These are phyloP conservation scores for Eulemur macaco DNA, from an alignment of 2,113 vertebrate genomes.

Conservation along the genomic window DNA sequence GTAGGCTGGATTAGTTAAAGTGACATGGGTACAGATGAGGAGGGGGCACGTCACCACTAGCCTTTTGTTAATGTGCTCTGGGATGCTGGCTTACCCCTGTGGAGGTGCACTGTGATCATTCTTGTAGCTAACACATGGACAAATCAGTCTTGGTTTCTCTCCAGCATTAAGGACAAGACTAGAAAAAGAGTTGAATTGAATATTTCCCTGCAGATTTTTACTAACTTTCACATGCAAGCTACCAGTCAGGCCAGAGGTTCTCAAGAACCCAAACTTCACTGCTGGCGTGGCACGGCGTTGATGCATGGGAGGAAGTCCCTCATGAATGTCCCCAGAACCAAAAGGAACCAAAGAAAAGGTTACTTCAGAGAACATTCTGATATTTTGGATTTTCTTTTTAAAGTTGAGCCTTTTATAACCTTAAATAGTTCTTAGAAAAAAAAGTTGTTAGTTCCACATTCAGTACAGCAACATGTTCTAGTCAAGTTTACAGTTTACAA, in stretches of 20 bases:
- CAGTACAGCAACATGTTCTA: neutral
- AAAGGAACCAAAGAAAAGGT: neutral
- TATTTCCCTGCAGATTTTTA: neutral
- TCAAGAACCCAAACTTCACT: neutral
- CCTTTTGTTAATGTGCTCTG: neutral
- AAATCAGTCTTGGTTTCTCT: neutral
- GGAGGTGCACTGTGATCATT: neutral
- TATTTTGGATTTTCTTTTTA: neutral
- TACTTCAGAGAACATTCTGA: constrained; percentile 17
- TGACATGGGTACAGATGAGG: no score
- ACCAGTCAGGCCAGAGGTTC: neutral
- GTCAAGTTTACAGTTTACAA: neutral
- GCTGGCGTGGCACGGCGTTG: rapidly evolving
- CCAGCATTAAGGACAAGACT: neutral
- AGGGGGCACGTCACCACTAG: neutral
- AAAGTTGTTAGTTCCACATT: neutral
- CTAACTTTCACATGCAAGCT: neutral
- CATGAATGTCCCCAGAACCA: neutral
- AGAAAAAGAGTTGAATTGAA: neutral
- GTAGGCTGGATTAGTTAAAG: neutral
- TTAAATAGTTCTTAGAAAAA: neutral
- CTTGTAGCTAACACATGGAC: neutral
- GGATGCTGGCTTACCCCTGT: neutral
- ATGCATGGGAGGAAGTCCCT: neutral
- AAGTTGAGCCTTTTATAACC: neutral